Base-by-base conservation (phyloP, 2,888 invertebrate genomes). In the Copidosoma aretas region DNA sequence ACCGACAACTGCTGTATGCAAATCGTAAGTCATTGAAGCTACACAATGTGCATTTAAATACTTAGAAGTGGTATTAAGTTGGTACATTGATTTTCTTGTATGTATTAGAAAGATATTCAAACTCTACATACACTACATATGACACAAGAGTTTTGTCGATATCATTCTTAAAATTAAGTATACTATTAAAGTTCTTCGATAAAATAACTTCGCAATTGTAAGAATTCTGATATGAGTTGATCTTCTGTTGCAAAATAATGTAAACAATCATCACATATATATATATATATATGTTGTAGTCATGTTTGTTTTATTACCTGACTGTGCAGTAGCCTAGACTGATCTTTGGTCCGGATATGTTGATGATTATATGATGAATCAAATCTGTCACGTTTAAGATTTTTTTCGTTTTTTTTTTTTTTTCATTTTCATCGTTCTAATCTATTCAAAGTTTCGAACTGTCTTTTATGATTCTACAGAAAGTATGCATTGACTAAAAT, bases 81-180 rank as follows among this genome's bases (percentile, higher is more conserved):
- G 8, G 52, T 19, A 8, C 52, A 19, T 52, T 52, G 15, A 19
- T 52, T 19, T 10, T 52, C 52, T n/a, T n/a, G n/a, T n/a, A n/a
- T 52, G n/a, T n/a, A 19, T 52, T 10, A 8, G 17, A 52, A 19
- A 63, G 24, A 41, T 63, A 58, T 22, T 68, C 62, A 53, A 67
- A 41, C 22, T 67, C 67, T 1, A 62, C 62, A 25, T 67, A 46
- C 1, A 67, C 57, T 32, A 58, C 41, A 51, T 59, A 58, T 43
- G 52, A 58, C 1, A 64, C 58, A 10, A 12, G 17, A n/a, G 51
- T 59, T 41, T 51, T 64, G 21, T 58, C 10, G 21, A 32, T 64
- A 41, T 49, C 43, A 19, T 68, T 64, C 0, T 43, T 52, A 52
- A 64, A 68, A 24, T 59, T 24, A 17, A 64, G n/a, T 19, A 19